phyloP scores from a whole-genome alignment of 2,888 invertebrate species.

The Scaptomyza reducta region DNA sequence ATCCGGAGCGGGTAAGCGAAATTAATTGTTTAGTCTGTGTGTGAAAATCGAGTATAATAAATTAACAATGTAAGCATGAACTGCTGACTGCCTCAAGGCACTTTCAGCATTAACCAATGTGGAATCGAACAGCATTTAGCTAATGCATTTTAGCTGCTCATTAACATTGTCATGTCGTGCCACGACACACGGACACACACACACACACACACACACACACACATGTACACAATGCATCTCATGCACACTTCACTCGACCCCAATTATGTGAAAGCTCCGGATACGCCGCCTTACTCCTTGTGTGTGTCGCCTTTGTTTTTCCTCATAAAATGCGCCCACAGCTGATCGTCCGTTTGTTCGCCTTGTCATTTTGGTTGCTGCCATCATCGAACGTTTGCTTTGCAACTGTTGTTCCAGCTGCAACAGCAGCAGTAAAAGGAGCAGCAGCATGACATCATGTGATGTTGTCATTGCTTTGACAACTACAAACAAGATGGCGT shows the following conservation, averaged over 20 bases:
- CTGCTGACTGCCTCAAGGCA: constrained; percentile 8
- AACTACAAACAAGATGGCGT: constrained; percentile 61
- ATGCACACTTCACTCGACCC: constrained; percentile 4
- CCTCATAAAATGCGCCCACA: constrained; percentile 32
- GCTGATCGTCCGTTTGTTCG: constrained; percentile 45
- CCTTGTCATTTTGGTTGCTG: constrained; percentile 1
- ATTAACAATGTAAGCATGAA: constrained; percentile 3
- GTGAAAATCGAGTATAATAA: not conserved
- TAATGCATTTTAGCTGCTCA: constrained; percentile 61
- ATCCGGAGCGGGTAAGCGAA: constrained; percentile 89
- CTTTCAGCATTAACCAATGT: constrained; percentile 15
- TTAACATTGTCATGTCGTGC: constrained; percentile 36
- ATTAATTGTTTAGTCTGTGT: not conserved
- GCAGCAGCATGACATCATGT: constrained; percentile 9
- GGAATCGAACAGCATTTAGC: constrained; percentile 24
- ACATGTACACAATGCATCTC: not conserved
- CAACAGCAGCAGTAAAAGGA: constrained; percentile 12
- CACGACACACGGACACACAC: constrained; percentile 11
- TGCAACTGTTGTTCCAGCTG: constrained; percentile 49
- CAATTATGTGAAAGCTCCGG: constrained; percentile 1
- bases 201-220: not conserved
- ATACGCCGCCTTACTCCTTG: constrained; percentile 6
- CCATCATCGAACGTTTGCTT: too few relatives aligned
- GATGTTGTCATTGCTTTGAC: constrained; percentile 72
- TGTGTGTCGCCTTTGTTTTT: constrained; percentile 45